phyloP scores from a whole-genome alignment of 2,888 invertebrate genomes.

The Chrysodeixis includens region DNA sequence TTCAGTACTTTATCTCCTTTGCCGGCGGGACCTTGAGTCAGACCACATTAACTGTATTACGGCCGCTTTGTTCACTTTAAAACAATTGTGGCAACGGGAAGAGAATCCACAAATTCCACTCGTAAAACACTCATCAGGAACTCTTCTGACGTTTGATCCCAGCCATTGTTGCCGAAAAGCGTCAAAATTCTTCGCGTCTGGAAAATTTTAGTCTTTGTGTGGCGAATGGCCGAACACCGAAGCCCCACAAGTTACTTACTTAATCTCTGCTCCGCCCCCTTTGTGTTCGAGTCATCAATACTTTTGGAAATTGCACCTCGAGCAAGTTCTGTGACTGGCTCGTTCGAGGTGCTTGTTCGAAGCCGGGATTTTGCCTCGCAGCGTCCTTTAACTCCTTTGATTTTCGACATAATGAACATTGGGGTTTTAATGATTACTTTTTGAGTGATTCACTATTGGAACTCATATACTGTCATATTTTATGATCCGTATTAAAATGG shows the following conservation, averaged over 20 bases:
- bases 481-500: no score
- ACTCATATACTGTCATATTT: neutral
- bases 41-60: constrained; percentile 70
- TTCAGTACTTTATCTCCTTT: constrained; percentile 61
- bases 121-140: constrained; percentile 75
- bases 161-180: constrained; percentile 74
- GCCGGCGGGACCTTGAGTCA: constrained; percentile 60
- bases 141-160: constrained; percentile 69
- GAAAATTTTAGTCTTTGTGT: constrained; percentile 80
- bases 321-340: constrained; percentile 61
- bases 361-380: constrained; percentile 30
- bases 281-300: constrained; percentile 81
- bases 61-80: constrained; percentile 66
- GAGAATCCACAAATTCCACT: constrained; percentile 70
- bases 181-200: constrained; percentile 80
- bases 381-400: constrained; percentile 24
- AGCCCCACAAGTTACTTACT: constrained; percentile 81
- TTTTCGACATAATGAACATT: constrained; percentile 11
- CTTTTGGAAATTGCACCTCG: constrained; percentile 77
- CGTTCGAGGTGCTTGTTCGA: constrained; percentile 60
- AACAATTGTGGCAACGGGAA: constrained; percentile 72
- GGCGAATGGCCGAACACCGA: constrained; percentile 72
- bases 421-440: constrained; percentile 8
- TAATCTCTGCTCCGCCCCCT: constrained; percentile 79
- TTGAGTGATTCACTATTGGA: neutral